Percentiles rank a stretch among this genome's conserved stretches.
Conservation (phyloP, 92 coral and sea anemone genomes). For the Micromussa lordhowensis region DNA sequence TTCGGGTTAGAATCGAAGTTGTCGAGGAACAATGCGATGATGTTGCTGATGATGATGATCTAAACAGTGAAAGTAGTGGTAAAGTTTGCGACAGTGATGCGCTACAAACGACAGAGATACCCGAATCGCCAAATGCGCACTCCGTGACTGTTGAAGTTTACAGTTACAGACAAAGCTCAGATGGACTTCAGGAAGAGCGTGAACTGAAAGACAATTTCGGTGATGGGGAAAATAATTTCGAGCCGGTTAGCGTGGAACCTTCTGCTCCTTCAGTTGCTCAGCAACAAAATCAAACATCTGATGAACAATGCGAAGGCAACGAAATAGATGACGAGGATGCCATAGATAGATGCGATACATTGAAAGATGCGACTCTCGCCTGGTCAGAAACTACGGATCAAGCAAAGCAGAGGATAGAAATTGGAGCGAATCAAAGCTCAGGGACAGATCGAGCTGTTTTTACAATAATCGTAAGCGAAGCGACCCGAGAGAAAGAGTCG, state of each 20-base stretch:
- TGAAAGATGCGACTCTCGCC: not conserved
- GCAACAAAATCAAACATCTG: not conserved
- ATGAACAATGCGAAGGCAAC: not conserved
- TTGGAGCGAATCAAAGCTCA: not conserved
- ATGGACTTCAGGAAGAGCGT: not conserved
- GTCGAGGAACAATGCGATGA: slow-evolving; percentile 4
- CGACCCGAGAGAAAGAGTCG: not conserved
- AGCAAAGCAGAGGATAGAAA: not conserved
- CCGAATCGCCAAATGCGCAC: slow-evolving; percentile 29
- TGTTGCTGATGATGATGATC: slow-evolving; percentile 7
- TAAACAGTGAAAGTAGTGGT: not conserved
- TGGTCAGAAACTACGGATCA: slow-evolving; percentile 10
- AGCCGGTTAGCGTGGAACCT: not conserved
- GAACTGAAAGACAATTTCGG: not conserved
- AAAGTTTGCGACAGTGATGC: not conserved
- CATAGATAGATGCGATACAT: not conserved
- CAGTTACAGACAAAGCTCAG: slow-evolving; percentile 28
- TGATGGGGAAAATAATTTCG: not conserved
- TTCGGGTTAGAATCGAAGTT: slow-evolving; percentile 2
- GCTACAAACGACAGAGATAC: not conserved
- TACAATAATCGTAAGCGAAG: not conserved
- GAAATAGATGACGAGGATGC: not conserved
- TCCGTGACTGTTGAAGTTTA: slow-evolving; percentile 47
- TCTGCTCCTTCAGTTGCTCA: not conserved
- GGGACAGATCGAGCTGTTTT: not conserved